Conservation (phyloP, 2,113 vertebrate species). For the Tragelaphus buxtoni region DNA sequence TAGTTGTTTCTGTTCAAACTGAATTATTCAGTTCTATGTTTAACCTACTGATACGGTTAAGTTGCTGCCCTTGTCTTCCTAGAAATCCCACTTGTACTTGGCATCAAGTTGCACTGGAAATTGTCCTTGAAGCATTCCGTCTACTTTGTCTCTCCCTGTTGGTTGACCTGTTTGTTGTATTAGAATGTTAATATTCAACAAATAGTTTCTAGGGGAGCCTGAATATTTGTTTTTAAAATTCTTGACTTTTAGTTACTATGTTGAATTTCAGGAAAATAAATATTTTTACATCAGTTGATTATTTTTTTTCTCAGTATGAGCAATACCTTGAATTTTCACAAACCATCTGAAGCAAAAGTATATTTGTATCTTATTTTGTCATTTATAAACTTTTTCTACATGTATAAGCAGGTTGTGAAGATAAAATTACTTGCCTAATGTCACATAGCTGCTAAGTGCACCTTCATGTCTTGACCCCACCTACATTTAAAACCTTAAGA, state of each 20-base stretch:
- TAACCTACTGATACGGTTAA: not conserved
- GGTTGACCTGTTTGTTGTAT: not conserved
- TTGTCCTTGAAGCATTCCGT: slow-evolving; percentile 5
- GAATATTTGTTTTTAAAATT: slow-evolving; percentile 22
- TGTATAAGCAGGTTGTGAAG: not conserved
- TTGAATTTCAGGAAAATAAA: slow-evolving; percentile 3
- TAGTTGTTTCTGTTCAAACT: not conserved
- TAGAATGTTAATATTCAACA: slow-evolving; percentile 18
- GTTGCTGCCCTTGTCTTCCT: not conserved
- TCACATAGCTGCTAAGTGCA: not conserved
- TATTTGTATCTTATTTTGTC: not conserved
- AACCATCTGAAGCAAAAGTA: not conserved
- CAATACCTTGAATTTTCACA: not conserved
- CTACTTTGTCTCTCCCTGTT: not conserved
- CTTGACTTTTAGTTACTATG: not conserved
- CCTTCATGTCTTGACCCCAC: not conserved
- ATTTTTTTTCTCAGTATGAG: not conserved
- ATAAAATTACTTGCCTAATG: not conserved
- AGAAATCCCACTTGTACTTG: not conserved
- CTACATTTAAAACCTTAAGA: not conserved
- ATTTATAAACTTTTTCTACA: not conserved
- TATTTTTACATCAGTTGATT: not conserved
- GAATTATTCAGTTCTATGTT: not conserved
- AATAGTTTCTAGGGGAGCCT: not conserved
- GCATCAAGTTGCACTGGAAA: not conserved